A percentile compares a stretch with the other conserved stretches of the same genome.
Evolutionary conservation across 2,888 invertebrate species (phyloP).

Genomic region (Leucophora obtusa): DNA sequence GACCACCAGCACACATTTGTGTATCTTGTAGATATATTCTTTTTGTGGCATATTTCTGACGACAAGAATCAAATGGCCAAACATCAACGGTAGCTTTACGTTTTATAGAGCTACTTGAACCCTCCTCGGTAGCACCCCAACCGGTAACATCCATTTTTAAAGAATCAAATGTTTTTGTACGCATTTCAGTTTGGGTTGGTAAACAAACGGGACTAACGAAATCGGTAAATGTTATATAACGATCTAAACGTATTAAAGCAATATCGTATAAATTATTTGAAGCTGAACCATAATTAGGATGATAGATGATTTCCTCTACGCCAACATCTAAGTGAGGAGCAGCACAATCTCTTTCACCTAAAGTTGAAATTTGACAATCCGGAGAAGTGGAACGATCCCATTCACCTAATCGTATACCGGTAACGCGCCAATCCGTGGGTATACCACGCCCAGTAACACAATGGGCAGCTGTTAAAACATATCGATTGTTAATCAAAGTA

Average conservation of each 20-base stretch:
- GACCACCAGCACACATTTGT: conserved; percentile 83
- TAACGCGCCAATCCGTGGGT: conserved; percentile 82
- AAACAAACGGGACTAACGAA: conserved; percentile 83
- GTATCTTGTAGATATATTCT: conserved; percentile 77
- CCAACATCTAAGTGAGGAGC: conserved; percentile 81
- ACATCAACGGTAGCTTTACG: conserved; percentile 80
- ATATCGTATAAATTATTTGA: conserved; percentile 84
- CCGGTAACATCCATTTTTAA: conserved; percentile 81
- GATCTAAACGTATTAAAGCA: conserved; percentile 83
- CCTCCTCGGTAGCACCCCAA: conserved; percentile 83
- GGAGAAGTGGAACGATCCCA: conserved; percentile 74
- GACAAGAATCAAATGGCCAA: conserved; percentile 79
- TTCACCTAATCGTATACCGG: conserved; percentile 75
- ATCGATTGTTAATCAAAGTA: conserved; percentile 82
- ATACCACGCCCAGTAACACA: conserved; percentile 85
- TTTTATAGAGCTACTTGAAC: conserved; percentile 80
- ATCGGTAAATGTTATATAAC: conserved; percentile 80
- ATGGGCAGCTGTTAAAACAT: conserved; percentile 88
- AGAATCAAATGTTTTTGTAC: conserved; percentile 75
- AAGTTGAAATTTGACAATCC: conserved; percentile 72
- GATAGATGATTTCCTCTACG: conserved; percentile 82
- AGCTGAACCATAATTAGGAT: conserved; percentile 82
- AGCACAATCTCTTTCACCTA: conserved; percentile 80
- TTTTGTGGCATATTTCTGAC: conserved; percentile 79
- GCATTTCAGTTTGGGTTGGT: conserved; percentile 75